These are phyloP conservation scores for Pachyrhynchus sulphureomaculatus DNA, from an alignment of 1,140 invertebrate genomes.

Conservation along the genomic window DNA sequence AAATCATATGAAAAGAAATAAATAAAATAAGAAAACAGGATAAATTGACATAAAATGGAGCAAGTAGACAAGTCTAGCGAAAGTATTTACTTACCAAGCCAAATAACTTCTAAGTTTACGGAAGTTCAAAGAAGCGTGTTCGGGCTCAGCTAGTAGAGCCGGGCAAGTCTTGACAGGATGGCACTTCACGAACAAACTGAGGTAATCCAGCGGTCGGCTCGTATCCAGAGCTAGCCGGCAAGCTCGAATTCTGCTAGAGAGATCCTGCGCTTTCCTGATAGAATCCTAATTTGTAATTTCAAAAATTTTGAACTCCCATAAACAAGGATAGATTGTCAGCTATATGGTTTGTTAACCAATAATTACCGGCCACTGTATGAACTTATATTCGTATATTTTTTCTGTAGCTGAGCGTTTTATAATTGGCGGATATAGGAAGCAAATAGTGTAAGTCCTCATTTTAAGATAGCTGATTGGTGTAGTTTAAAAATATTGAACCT, in stretches of 20 bases:
- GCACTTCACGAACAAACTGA: conserved; percentile 26
- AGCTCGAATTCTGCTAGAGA: neutral
- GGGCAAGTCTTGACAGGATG: conserved; percentile 12
- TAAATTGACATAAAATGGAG: neutral
- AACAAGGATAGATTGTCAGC: no score
- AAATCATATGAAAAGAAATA: no score
- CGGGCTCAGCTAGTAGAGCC: neutral
- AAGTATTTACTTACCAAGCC: conserved; percentile 4
- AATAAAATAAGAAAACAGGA: neutral
- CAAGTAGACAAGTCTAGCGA: neutral
- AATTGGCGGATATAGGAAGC: no score
- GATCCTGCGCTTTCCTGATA: neutral
- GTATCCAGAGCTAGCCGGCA: conserved; percentile 18
- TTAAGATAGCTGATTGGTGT: no score
- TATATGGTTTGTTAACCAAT: no score
- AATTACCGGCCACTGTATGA: no score
- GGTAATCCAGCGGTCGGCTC: conserved; percentile 25
- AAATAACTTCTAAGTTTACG: conserved; percentile 5
- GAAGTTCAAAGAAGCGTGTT: neutral
- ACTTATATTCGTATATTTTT: no score
- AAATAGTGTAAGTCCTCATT: no score
- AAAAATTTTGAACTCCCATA: neutral
- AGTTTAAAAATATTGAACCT: no score
- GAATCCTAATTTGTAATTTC: neutral
- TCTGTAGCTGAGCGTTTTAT: no score